Evolutionary conservation across 2,797 vertebrate genomes (phyloP).

Genomic region (Darevskia mixta): DNA sequence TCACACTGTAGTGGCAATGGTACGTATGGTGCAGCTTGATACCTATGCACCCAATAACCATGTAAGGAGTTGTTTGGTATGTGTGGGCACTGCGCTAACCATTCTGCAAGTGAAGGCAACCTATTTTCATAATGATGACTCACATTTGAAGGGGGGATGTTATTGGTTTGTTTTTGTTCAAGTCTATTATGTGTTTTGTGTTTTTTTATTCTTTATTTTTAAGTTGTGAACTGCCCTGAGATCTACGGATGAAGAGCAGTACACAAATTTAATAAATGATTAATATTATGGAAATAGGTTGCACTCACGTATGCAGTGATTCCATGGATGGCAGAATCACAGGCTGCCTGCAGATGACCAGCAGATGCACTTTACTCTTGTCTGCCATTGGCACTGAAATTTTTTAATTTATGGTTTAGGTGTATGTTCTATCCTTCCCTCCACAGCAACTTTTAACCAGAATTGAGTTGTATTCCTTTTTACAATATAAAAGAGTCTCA

Average conservation of each 20-base stretch:
- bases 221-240: too few species aligned
- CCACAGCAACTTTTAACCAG: too few species aligned
- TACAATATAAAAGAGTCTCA: neutral
- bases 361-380: neutral
- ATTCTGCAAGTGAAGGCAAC: neutral
- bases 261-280: too few species aligned
- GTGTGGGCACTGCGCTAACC: neutral
- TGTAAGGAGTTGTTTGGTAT: neutral
- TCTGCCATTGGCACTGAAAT: neutral
- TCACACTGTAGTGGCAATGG: neutral
- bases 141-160: neutral
- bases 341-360: neutral
- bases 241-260: too few species aligned
- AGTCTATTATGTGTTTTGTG: too few species aligned
- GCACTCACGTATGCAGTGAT: neutral
- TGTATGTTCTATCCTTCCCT: neutral
- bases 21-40: neutral
- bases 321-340: neutral
- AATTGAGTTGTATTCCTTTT: conserved; percentile 41
- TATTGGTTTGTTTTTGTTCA: too few species aligned
- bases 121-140: neutral
- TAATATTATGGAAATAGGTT: neutral
- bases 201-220: too few species aligned
- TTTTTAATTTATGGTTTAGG: neutral
- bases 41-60: neutral